Evolutionary conservation across 2,113 vertebrate species (phyloP).

Genomic region (Bos javanicus): DNA sequence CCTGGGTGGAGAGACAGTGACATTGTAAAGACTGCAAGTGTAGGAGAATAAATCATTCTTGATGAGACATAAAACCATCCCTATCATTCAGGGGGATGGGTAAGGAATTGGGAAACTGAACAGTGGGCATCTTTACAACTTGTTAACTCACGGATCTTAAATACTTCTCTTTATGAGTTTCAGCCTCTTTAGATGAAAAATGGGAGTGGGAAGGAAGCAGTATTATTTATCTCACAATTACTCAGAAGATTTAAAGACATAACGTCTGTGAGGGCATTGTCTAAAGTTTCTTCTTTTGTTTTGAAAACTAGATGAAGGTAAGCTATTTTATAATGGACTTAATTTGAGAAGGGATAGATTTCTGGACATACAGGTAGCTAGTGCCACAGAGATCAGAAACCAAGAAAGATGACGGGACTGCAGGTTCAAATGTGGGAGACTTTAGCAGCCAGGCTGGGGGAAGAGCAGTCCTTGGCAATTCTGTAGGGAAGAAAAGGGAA

Average conservation of each 20-base stretch:
- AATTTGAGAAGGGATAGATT: background rate
- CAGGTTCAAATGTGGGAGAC: background rate
- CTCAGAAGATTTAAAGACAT: background rate
- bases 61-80: background rate
- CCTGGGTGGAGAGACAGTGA: background rate
- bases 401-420: background rate
- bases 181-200: background rate
- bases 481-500: background rate
- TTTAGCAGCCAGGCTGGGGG: background rate
- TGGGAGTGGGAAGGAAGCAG: no score
- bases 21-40: background rate
- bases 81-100: background rate
- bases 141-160: background rate
- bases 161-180: background rate
- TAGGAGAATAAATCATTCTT: background rate
- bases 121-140: background rate
- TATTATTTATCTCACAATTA: background rate
- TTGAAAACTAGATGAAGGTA: background rate
- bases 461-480: background rate
- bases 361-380: background rate
- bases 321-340: background rate
- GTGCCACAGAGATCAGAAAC: background rate
- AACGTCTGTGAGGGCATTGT: background rate
- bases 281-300: background rate
- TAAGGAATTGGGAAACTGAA: background rate